Conservation (phyloP, 2,888 invertebrate species). For the Girardia tigrina region DNA sequence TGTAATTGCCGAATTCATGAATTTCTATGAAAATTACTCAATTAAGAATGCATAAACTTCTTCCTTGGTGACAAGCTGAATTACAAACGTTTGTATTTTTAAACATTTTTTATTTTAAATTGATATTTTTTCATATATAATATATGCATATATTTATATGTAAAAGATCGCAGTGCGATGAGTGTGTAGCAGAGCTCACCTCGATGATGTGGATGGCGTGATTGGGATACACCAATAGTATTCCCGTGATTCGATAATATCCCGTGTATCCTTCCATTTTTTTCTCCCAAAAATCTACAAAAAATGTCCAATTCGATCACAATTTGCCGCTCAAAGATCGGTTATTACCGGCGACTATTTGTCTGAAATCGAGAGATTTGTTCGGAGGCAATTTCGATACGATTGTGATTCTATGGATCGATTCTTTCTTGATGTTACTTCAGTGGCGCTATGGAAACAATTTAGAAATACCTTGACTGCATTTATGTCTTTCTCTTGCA, state of each 20-base stretch:
- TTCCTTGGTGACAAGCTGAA: no score
- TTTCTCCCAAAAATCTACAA: background rate
- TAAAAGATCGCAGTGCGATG: no score
- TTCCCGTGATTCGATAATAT: background rate
- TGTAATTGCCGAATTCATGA: no score
- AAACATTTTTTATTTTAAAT: no score
- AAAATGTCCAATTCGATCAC: no score
- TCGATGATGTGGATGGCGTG: conserved; percentile 27
- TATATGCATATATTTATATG: no score
- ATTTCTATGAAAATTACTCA: no score
- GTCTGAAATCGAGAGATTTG: background rate
- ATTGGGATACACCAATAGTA: conserved; percentile 28
- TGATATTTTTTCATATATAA: no score
- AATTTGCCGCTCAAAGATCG: no score
- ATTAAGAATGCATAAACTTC: no score
- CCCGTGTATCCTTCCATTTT: background rate
- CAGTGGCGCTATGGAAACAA: background rate
- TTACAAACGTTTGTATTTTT: no score
- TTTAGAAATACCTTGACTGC: background rate
- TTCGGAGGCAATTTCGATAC: background rate
- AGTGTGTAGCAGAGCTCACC: no score
- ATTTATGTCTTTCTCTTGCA: background rate
- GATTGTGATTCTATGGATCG: background rate
- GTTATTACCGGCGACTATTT: background rate
- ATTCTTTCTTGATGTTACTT: background rate